Evolutionary conservation across 2,113 vertebrate genomes (phyloP), one percentile per base, ranked within the genome.

Genomic region (Pelecanus crispus): DNA sequence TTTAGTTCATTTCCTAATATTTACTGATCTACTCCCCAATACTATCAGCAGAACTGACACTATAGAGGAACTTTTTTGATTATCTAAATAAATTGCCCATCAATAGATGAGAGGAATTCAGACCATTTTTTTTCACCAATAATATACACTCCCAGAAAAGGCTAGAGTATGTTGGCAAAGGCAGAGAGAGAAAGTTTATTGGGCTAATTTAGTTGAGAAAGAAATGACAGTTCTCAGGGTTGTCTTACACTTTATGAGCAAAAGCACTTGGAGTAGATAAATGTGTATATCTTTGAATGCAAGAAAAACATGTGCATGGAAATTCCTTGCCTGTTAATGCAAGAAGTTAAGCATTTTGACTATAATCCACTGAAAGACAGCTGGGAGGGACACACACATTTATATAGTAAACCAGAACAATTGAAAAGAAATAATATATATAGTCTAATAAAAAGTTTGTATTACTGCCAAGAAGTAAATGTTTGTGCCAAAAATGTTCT

Each of bases 401-500:
- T 74, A 66, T 86, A 75, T 42, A 94, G 61, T 87, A 81, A 91
- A 89, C 7, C 21, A 94, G 75, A 92, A 95, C 72, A 95, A 94
- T 78, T 86, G 73, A 72, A 83, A 92, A 86, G 7, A 78, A 95
- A 84, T 58, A 80, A 86, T 84, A 81, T 71, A 80, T 90, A 68
- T 63, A 71, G 32, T n/a, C 20, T 58, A 94, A 96, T 94, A 92
- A 92, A 88, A 95, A 94, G 13, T 80, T 92, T 83, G 66, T 25
- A 62, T 88, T 77, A 29, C 58, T 87, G 92, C 91, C 95, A 97
- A 87, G 77, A 87, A 87, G 38, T 74, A 88, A 73, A 13, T n/a
- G 49, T 49, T 72, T 32, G 42, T 70, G 94, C 83, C 95, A 95
- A 94, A 94, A 95, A 80, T 80, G 56, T 82, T 94, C 70, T 2